phyloP scores from a whole-genome alignment of 2,797 vertebrate species.

The Myotis myotis region DNA sequence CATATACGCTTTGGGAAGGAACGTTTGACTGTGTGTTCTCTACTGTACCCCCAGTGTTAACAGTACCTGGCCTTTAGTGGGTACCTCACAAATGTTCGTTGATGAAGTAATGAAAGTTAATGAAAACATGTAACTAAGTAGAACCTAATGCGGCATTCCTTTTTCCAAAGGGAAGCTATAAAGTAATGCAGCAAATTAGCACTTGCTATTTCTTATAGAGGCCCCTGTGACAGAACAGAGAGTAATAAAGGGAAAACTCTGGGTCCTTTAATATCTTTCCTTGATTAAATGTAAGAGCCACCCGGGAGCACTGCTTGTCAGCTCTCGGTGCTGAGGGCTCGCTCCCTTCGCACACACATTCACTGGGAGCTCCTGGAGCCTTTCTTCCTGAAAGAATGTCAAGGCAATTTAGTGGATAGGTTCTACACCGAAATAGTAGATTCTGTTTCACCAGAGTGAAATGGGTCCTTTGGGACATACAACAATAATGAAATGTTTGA shows the following conservation, averaged over 20 bases:
- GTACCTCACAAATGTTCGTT: background rate
- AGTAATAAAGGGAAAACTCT: constrained; percentile 16
- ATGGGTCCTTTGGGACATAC: background rate
- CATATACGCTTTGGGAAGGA: background rate
- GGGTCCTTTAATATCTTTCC: constrained; percentile 36
- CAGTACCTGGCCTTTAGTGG: background rate
- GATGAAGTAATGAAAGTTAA: background rate
- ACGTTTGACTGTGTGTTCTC: background rate
- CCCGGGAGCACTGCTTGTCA: background rate
- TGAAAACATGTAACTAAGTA: constrained; percentile 9
- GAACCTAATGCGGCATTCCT: background rate
- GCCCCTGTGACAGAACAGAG: background rate
- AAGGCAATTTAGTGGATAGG: constrained; percentile 21
- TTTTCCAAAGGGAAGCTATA: background rate
- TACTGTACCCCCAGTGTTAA: background rate
- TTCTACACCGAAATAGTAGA: constrained; percentile 39
- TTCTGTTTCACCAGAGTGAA: constrained; percentile 28
- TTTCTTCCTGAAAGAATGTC: background rate
- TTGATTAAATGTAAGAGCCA: constrained; percentile 18
- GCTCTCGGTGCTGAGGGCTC: background rate
- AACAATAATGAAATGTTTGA: constrained; percentile 16
- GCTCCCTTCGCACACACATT: background rate
- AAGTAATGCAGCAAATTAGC: constrained; percentile 41
- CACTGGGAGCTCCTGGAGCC: background rate
- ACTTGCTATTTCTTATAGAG: constrained; percentile 51